Base-by-base conservation (phyloP, 2,797 vertebrate genomes). In the Sebastes itinus region DNA sequence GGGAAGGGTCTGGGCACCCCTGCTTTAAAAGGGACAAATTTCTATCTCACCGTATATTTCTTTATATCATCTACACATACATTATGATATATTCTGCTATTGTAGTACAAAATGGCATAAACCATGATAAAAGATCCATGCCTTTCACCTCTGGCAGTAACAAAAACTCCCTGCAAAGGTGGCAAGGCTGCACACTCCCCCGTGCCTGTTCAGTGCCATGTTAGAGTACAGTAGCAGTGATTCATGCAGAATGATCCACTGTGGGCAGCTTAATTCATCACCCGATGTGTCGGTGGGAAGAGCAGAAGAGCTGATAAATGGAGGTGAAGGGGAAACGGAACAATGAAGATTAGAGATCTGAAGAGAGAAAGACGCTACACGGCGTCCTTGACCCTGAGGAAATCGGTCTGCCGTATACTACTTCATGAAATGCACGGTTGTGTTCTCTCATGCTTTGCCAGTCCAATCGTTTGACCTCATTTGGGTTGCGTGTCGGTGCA, bases 241-340 rank as follows among this genome's bases (percentile, higher is more conserved):
- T 78, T 92, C 75, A 77, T 65, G 66, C 64, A 62, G 69, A 72
- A 42, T 35, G 68, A 54, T 54, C 49, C 49, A 54, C 49, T 54
- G 49, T 54, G 49, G 49, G 49, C 49, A 83, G 83, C 18, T 58
- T 65, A 28, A 82, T 92, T 75, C 23, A 91, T 92, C 77, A 86
- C 27, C 5, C 49, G 33, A 78, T 27, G 56, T 86, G 87, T 80
- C 58, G 32, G 77, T 69, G 84, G 76, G 72, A 27, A 68, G 78
- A 84, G 27, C 56, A 66, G 76, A 77, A 62, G 59, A 80, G 1
- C 70, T 82, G 80, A 91, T 80, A 75, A 88, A 89, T 88, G 69
- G 68, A 86, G 79, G 67, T 72, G 74, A 60, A 83, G 66, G 28
- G 49, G 55, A 79, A 87, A 87, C 16, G 22, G 52, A 69, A 80